phyloP scores from a whole-genome alignment of 1,140 invertebrate species.

The Drosophila orosa region DNA sequence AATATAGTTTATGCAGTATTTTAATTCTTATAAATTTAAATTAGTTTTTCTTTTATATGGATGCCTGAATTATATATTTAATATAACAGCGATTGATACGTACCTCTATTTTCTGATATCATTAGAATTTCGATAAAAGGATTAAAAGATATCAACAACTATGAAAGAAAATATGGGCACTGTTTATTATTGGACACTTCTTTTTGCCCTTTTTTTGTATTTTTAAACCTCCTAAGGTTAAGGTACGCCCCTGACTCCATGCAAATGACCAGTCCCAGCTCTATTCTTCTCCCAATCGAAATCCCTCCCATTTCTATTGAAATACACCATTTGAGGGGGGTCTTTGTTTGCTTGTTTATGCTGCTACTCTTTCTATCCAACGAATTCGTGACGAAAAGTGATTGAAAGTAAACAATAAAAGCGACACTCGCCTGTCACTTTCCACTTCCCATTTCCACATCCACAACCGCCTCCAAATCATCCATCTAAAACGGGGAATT shows the following conservation, averaged over 20 bases:
- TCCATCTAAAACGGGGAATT: conserved; percentile 7
- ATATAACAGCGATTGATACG: no score
- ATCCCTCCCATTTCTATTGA: conserved; percentile 30
- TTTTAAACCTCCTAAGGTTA: accelerated
- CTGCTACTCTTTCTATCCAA: conserved; percentile 42
- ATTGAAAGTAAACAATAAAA: conserved; percentile 84
- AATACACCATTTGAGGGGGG: neutral
- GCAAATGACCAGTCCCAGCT: conserved; percentile 49
- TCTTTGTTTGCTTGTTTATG: conserved; percentile 67
- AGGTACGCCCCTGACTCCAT: conserved; percentile 30
- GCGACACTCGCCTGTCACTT: conserved; percentile 75
- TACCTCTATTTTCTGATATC: no score
- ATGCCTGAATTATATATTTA: no score
- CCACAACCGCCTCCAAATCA: conserved; percentile 10
- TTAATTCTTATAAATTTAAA: no score
- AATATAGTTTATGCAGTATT: neutral
- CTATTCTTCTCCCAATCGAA: conserved; percentile 1
- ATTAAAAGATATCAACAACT: no score
- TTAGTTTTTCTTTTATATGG: no score
- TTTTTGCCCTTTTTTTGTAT: no score
- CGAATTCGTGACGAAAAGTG: conserved; percentile 84
- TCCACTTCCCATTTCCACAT: conserved; percentile 58
- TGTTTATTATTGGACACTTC: no score
- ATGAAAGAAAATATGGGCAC: no score
- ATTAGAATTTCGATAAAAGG: no score